Percentiles rank a stretch among this genome's conserved stretches.
Evolutionary conservation across 1,140 invertebrate species (phyloP).

Genomic region (Neocloeon triangulifer): DNA sequence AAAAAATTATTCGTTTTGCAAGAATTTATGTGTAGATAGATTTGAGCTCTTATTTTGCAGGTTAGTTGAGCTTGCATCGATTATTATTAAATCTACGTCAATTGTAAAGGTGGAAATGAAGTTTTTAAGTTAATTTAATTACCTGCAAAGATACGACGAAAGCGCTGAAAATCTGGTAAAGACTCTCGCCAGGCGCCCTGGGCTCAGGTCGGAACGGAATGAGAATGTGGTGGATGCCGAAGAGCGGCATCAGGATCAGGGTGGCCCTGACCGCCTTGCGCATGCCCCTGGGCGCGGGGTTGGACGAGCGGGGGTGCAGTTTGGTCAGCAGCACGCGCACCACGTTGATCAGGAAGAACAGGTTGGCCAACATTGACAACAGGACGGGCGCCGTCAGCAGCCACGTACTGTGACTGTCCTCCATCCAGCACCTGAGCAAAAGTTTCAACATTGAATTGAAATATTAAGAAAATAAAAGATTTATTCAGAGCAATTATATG

Average conservation of each 20-base stretch:
- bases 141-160: constrained; percentile 26
- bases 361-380: constrained; percentile 22
- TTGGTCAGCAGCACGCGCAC: constrained; percentile 29
- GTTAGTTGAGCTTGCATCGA: too few species aligned
- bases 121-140: too few species aligned
- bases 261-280: constrained; percentile 26
- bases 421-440: constrained; percentile 21
- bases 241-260: constrained; percentile 26
- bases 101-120: too few species aligned
- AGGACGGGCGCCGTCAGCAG: constrained; percentile 20
- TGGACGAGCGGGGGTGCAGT: constrained; percentile 13
- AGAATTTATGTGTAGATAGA: too few species aligned
- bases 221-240: constrained; percentile 28
- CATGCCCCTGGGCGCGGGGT: constrained; percentile 7
- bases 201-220: constrained; percentile 24
- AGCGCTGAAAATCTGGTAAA: constrained; percentile 23
- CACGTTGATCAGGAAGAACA: constrained; percentile 30
- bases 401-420: constrained; percentile 18
- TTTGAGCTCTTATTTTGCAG: too few species aligned
- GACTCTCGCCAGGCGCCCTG: constrained; percentile 14
- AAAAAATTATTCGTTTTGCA: too few species aligned
- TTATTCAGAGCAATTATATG: too few species aligned
- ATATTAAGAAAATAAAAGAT: too few species aligned
- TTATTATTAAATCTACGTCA: too few species aligned
- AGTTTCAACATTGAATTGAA: too few species aligned